A percentile compares a stretch with the other conserved stretches of the same genome.
phyloP scores from a whole-genome alignment of 2,113 vertebrate genomes.

The Myanophis thanlyinensis region DNA sequence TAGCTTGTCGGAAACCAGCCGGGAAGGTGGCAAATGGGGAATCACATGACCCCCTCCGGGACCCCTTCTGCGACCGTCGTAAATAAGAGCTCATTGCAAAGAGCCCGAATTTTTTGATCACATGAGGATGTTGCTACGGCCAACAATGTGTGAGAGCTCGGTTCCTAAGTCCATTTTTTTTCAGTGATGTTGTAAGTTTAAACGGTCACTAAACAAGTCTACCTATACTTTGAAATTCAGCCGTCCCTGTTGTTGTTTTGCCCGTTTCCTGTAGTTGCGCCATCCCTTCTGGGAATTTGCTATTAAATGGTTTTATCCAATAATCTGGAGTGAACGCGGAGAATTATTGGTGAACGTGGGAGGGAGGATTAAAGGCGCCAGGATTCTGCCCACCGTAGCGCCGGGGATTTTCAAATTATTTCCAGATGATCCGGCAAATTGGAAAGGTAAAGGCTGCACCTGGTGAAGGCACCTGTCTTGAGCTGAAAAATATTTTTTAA shows the following conservation, averaged over 20 bases:
- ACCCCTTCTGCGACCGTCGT: too few species aligned
- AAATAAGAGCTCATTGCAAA: too few species aligned
- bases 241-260: fast-evolving
- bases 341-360: background rate
- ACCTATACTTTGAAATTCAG: too few species aligned
- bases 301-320: background rate
- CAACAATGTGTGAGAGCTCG: too few species aligned
- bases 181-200: too few species aligned
- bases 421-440: background rate
- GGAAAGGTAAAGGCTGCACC: background rate
- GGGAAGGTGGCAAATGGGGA: too few species aligned
- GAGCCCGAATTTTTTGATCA: too few species aligned
- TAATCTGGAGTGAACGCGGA: background rate
- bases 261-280: too few species aligned
- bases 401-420: background rate
- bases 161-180: too few species aligned
- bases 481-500: background rate
- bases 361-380: background rate
- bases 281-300: background rate
- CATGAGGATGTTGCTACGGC: too few species aligned
- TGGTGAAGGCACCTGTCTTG: background rate
- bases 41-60: too few species aligned
- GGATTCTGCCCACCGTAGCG: background rate
- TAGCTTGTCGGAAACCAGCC: too few species aligned
- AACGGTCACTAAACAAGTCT: background rate